Conservation (phyloP, 2,113 vertebrate species). For the Oryzias woworae region DNA sequence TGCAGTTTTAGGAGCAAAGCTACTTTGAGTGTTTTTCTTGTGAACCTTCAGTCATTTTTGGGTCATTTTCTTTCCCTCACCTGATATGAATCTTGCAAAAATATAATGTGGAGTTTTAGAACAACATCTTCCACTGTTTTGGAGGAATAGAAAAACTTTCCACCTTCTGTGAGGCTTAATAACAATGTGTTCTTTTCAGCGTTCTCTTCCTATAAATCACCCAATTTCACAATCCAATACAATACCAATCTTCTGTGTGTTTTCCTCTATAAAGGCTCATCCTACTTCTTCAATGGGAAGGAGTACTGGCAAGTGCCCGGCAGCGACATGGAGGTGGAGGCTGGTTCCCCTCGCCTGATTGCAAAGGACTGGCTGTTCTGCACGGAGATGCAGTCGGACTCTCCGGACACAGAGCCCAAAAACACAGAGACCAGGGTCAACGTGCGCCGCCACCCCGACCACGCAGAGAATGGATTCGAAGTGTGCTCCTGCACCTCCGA, state of each 20-base stretch:
- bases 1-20: conserved; percentile 21
- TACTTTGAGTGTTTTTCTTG: conserved; percentile 1
- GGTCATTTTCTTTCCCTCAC: conserved; percentile 17
- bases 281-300: conserved; percentile 93
- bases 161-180: not conserved
- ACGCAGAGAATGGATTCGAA: conserved; percentile 83
- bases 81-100: conserved; percentile 5
- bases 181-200: conserved; percentile 2
- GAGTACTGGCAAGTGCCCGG: conserved; percentile 93
- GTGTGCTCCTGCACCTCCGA: conserved; percentile 91
- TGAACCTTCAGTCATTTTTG: conserved; percentile 18
- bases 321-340: conserved; percentile 84
- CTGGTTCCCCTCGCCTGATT: conserved; percentile 84
- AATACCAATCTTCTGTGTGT: not conserved
- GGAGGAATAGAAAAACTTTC: conserved; percentile 6
- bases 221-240: not conserved
- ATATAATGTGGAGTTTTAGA: conserved; percentile 19
- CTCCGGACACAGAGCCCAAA: conserved; percentile 69
- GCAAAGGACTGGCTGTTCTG: conserved; percentile 94
- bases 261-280: conserved; percentile 77
- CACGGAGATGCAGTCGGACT: conserved; percentile 80
- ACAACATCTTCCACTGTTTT: conserved; percentile 1
- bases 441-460: conserved; percentile 77
- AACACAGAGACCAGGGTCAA: conserved; percentile 70
- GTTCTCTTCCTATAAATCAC: conserved; percentile 8